Evolutionary conservation across 2,888 invertebrate species (phyloP), one percentile per base, ranked within the genome.

Genomic region (Drosophila cognata): DNA sequence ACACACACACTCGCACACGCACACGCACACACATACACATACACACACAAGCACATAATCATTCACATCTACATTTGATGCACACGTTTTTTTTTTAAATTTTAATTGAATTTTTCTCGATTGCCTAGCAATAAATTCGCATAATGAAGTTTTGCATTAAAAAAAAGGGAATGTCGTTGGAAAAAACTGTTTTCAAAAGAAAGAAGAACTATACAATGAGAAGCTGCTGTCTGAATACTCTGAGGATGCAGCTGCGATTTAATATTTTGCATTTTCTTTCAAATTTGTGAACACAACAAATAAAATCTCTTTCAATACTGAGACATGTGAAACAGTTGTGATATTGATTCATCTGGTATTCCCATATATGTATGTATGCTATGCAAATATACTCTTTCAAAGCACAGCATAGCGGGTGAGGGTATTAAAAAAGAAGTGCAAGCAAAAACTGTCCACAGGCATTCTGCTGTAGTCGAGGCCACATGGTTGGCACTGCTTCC

Each of bases 101-200:
- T 82, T 74, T 69, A 84, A 83, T 82, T 83, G 73, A 61, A 86
- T 80, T 77, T 67, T 68, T n/a, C 33, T 65, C 31, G 63, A 48
- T 71, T 63, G 68, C 35, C 66, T 62, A 55, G 70, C 75, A 82
- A 85, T 82, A 88, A 85, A 89, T 88, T 80, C 67, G 70, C 77
- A 75, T 85, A 85, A 89, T 85, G 80, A 85, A 89, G 90, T 82
- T 89, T 80, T 28, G 31, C 48, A 60, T 21, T 21, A 53, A 38
- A 82, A 68, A 76, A 88, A 73, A 61, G 57, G 52, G 36, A 57
- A 55, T 56, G 62, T 50, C n/a, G 46, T 10, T 25, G 29, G 29
- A n/a, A 56, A 62, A 81, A 61, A 81, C 63, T 38, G 38, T 52
- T 50, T 58, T 60, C 21, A 31, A 72, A 46, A 41, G 31, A 33